These are phyloP conservation scores for Cepaea hortensis DNA, from an alignment of 2,888 invertebrate species.

Conservation along the genomic window DNA sequence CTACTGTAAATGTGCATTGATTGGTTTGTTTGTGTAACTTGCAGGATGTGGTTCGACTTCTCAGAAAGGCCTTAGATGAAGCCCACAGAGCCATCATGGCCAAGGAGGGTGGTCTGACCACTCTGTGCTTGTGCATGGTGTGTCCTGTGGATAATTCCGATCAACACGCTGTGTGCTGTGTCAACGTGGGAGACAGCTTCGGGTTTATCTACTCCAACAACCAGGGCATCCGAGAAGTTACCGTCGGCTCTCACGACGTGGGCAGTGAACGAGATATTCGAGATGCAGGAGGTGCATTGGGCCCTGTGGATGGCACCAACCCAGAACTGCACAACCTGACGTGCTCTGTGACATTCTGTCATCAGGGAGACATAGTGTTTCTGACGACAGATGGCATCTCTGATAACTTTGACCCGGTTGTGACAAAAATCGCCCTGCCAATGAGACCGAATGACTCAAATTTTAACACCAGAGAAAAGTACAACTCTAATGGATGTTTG, in stretches of 20 bases:
- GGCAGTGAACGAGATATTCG: slow-evolving; percentile 89
- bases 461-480: slow-evolving; percentile 51
- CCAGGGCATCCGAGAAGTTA: slow-evolving; percentile 89
- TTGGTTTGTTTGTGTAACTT: slow-evolving; percentile 48
- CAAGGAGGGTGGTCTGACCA: slow-evolving; percentile 85
- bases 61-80: slow-evolving; percentile 88
- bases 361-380: slow-evolving; percentile 88
- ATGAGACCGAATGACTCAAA: slow-evolving; percentile 55
- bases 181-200: slow-evolving; percentile 91
- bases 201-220: slow-evolving; percentile 88
- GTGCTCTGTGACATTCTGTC: slow-evolving; percentile 87
- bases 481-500: slow-evolving; percentile 50
- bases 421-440: slow-evolving; percentile 87
- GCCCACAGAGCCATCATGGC: slow-evolving; percentile 90
- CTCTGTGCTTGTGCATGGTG: slow-evolving; percentile 87
- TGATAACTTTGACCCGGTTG: slow-evolving; percentile 93
- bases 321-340: slow-evolving; percentile 92
- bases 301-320: slow-evolving; percentile 87
- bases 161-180: slow-evolving; percentile 85
- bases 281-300: slow-evolving; percentile 90
- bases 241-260: slow-evolving; percentile 87
- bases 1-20: neutral
- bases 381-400: slow-evolving; percentile 92
- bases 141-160: slow-evolving; percentile 77
- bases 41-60: slow-evolving; percentile 85